Evolutionary conservation across 2,113 vertebrate genomes (phyloP).

Genomic region (Syngnathoides biaculeatus): DNA sequence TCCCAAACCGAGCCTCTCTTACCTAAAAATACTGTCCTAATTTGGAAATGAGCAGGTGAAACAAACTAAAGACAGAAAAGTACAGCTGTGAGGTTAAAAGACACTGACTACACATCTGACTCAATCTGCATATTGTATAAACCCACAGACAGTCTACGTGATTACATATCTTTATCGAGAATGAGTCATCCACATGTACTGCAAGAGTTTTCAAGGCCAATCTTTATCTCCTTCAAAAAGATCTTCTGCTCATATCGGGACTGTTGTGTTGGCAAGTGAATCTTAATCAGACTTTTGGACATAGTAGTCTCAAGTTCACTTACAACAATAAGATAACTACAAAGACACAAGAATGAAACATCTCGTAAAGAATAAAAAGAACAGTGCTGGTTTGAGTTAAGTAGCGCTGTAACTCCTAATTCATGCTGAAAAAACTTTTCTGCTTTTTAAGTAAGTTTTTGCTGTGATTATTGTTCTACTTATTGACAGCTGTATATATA

Average conservation of each 20-base stretch:
- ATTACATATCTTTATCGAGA: not conserved
- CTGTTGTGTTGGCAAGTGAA: not conserved
- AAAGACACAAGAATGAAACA: not conserved
- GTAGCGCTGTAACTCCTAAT: not conserved
- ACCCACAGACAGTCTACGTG: not conserved
- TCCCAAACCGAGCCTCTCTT: slow-evolving; percentile 1
- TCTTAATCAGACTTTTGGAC: slow-evolving; percentile 1
- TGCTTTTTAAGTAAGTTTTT: not conserved
- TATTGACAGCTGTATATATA: not conserved
- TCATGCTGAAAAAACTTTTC: not conserved
- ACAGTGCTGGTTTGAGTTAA: not conserved
- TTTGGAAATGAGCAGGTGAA: not conserved
- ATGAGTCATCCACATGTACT: not conserved
- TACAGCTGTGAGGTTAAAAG: not conserved
- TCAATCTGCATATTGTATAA: not conserved
- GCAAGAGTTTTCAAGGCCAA: not conserved
- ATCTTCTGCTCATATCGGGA: not conserved
- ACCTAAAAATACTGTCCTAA: not conserved
- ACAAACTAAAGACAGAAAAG: not conserved
- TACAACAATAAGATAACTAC: not conserved
- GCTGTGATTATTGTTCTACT: not conserved
- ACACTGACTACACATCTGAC: not conserved
- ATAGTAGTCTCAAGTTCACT: not conserved
- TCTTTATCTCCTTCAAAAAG: not conserved
- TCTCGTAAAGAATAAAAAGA: not conserved